phyloP scores from a whole-genome alignment of 2,113 vertebrate genomes.

The Antennarius striatus region DNA sequence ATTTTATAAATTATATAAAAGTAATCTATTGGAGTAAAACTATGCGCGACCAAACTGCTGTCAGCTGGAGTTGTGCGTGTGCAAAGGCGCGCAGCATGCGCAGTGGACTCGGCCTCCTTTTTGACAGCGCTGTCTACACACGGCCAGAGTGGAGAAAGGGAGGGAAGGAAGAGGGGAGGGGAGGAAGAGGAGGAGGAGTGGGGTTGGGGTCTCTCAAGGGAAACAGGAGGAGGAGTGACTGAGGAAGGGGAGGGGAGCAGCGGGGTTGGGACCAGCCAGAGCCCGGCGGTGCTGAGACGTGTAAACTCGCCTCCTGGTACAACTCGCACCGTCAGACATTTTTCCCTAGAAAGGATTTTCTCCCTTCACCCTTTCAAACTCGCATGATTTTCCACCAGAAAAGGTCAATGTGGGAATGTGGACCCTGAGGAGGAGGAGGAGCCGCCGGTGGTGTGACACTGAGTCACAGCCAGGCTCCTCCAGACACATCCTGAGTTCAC shows the following conservation, averaged over 20 bases:
- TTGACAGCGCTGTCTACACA: constrained; percentile 58
- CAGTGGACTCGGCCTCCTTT: constrained; percentile 46
- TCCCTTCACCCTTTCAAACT: constrained; percentile 17
- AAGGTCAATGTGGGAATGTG: constrained; percentile 62
- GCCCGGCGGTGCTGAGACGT: constrained; percentile 62
- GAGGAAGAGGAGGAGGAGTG: constrained; percentile 11
- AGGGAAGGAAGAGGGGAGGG: constrained; percentile 21
- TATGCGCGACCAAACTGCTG: neutral
- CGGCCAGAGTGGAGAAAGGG: constrained; percentile 28
- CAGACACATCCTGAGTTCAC: constrained; percentile 46
- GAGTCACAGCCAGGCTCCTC: constrained; percentile 52
- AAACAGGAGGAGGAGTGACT: constrained; percentile 14
- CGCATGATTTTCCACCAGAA: constrained; percentile 53
- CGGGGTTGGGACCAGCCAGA: constrained; percentile 50
- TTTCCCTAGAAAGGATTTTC: constrained; percentile 51
- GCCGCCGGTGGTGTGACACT: constrained; percentile 47
- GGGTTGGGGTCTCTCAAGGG: neutral
- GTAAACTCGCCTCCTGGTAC: constrained; percentile 72
- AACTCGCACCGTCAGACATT: constrained; percentile 61
- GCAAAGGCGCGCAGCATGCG: constrained; percentile 25
- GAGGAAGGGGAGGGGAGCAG: constrained; percentile 34
- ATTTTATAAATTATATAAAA: no score
- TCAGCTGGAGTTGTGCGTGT: constrained; percentile 16
- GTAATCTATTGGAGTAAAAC: no score
- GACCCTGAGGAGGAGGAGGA: constrained; percentile 49